phyloP scores from a whole-genome alignment of 2,888 invertebrate genomes.

The Margaritifera margaritifera region DNA sequence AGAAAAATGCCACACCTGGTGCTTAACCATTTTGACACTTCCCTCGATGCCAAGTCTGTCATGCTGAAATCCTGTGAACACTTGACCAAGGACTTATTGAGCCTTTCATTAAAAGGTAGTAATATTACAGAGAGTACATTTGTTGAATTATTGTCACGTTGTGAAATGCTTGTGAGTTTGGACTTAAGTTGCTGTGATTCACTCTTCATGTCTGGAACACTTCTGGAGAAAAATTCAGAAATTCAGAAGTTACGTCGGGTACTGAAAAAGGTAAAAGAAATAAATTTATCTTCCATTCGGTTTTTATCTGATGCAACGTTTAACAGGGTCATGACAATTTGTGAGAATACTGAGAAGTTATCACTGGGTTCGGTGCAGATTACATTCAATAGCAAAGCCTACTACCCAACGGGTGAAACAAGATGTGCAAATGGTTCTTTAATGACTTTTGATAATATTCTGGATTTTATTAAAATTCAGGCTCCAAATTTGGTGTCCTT shows the following conservation, averaged over 20 bases:
- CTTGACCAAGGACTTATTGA: slow-evolving; percentile 51
- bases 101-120: slow-evolving; percentile 63
- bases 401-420: slow-evolving; percentile 71
- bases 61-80: slow-evolving; percentile 58
- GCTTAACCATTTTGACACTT: slow-evolving; percentile 61
- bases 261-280: slow-evolving; percentile 75
- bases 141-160: slow-evolving; percentile 57
- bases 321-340: slow-evolving; percentile 79
- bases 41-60: slow-evolving; percentile 43
- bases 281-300: slow-evolving; percentile 81
- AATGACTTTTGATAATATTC: slow-evolving; percentile 81
- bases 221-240: slow-evolving; percentile 79
- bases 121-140: slow-evolving; percentile 66
- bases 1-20: slow-evolving; percentile 58
- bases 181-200: slow-evolving; percentile 81
- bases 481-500: slow-evolving; percentile 77
- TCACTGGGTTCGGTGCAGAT: slow-evolving; percentile 82
- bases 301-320: slow-evolving; percentile 85
- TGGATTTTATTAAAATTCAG: slow-evolving; percentile 77
- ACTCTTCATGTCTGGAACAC: slow-evolving; percentile 83
- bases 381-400: slow-evolving; percentile 81
- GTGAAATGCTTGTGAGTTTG: slow-evolving; percentile 76
- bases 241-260: slow-evolving; percentile 35
- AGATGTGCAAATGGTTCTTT: slow-evolving; percentile 78
- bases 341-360: slow-evolving; percentile 78